These are phyloP conservation scores for Trichopria drosophilae DNA, from an alignment of 2,888 invertebrate genomes.

Conservation along the genomic window DNA sequence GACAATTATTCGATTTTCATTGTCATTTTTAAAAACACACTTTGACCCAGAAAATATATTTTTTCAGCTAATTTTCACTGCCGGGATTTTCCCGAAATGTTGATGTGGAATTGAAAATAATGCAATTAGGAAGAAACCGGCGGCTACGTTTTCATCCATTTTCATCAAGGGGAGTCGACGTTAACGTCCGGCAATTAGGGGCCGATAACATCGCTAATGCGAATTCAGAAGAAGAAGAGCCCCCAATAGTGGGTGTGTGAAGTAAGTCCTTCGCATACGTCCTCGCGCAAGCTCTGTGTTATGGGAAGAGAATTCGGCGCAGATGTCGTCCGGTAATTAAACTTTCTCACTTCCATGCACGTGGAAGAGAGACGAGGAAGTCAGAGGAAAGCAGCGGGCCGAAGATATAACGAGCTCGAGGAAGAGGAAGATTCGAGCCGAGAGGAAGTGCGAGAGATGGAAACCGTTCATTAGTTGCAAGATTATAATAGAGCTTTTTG, in stretches of 20 bases:
- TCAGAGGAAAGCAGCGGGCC: slow-evolving; percentile 3
- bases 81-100: too few species aligned
- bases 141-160: slow-evolving; percentile 6
- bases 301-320: slow-evolving; percentile 28
- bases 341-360: slow-evolving; percentile 27
- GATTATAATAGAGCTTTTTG: slow-evolving; percentile 32
- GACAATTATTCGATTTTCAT: too few species aligned
- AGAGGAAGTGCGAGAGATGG: too few species aligned
- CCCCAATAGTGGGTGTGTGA: slow-evolving; percentile 30
- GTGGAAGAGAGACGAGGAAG: too few species aligned
- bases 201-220: slow-evolving; percentile 41
- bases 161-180: slow-evolving; percentile 15
- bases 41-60: too few species aligned
- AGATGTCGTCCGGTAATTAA: slow-evolving; percentile 42
- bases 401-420: background rate
- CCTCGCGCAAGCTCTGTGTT: slow-evolving; percentile 6
- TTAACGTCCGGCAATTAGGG: slow-evolving; percentile 36
- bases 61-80: too few species aligned
- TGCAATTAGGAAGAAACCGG: slow-evolving; percentile 4
- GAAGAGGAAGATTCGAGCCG: too few species aligned
- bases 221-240: slow-evolving; percentile 37
- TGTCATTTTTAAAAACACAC: too few species aligned
- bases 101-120: slow-evolving; percentile 12
- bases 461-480: slow-evolving; percentile 32
- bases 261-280: slow-evolving; percentile 1